Evolutionary conservation across 2,113 vertebrate genomes (phyloP), one percentile per base, ranked within the genome.

Genomic region (Sturnus vulgaris): DNA sequence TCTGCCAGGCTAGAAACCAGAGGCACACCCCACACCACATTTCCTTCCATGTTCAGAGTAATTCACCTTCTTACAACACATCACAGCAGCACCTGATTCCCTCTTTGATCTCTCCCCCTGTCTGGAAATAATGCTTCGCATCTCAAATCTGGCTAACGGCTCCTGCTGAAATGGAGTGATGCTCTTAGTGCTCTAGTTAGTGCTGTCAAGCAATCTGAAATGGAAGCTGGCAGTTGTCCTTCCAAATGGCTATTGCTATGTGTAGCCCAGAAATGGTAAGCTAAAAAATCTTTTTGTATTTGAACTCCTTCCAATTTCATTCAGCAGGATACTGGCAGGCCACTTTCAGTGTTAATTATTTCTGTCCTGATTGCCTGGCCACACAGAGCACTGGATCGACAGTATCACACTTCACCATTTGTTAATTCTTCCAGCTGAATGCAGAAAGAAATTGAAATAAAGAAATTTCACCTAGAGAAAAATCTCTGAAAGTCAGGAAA

Each of bases 291-390:
- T 97, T 98, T 98, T 97, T 97, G 92, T 95, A 83, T 97, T 98
- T 98, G 97, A 98, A 97, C 97, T 96, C 96, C 95, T 97, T 98
- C 98, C 97, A 98, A 94, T 97, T 97, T 96, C 94, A 96, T 97
- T 97, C 98, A 97, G 97, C 96, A 93, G 97, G 97, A 98, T 97
- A 97, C 97, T 98, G 97, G 97, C 97, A 98, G 97, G 95, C 97
- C 95, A 96, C 97, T 97, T 97, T 97, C 93, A 76, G 47, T 96
- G 97, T 97, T 98, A 97, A 97, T 98, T 98, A 97, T 97, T 97
- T 98, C 97, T 97, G 95, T 97, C 96, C 97, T 95, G 97, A 97
- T 97, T 98, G 97, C 97, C 95, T 98, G 98, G 97, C 97, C 97
- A 97, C 97, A 95, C 95, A 94, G 95, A 95, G 93, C 97, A 95